Base-by-base conservation (phyloP, 2,113 vertebrate genomes). In the Nesoenas mayeri region DNA sequence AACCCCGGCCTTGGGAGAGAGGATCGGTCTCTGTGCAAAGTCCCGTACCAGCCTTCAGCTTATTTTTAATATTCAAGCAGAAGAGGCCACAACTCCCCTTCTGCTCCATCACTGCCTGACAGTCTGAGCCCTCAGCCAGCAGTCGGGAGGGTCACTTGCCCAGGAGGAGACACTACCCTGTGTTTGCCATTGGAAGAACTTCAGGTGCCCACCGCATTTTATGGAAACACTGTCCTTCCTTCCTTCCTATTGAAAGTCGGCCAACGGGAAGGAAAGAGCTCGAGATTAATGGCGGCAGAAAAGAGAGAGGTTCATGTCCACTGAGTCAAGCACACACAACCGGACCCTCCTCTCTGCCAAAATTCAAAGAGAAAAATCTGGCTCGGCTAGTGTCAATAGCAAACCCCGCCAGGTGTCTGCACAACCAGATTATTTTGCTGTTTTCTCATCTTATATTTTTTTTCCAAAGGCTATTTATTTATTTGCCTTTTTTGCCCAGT, bases 231-330 rank as follows among this genome's bases (percentile, higher is more conserved):
- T 1, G 1, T 88, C 83, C 73, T 75, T 87, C 80, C 73, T 75
- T 87, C 80, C 86, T 94, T 91, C 77, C 73, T 12, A 1, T 4
- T 57, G 57, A n/a, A 18, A 20, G 28, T 1, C 28, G 38, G 66
- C 86, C 94, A 92, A 65, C 0, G 12, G 91, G 93, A 95, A 97
- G 80, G 81, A 89, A 95, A 42, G 87, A 75, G 61, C 74, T 81
- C 1, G 1, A 77, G 50, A 92, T 36, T 11, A 24, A 65, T 5
- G 14, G 36, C 1, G 3, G 65, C 74, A 79, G 89, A 94, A 89
- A 89, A 96, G 78, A 94, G 78, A 31, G 62, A 94, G 87, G 80
- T 65, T 95, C 93, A 9, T 89, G 80, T 42, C 64, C 89, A 32
- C 73, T 18, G 4, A 88, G 32, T 25, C 57, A 21, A 53, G 75